These are phyloP conservation scores for Sciurus niger DNA, from an alignment of 2,113 vertebrate species.

Conservation along the genomic window DNA sequence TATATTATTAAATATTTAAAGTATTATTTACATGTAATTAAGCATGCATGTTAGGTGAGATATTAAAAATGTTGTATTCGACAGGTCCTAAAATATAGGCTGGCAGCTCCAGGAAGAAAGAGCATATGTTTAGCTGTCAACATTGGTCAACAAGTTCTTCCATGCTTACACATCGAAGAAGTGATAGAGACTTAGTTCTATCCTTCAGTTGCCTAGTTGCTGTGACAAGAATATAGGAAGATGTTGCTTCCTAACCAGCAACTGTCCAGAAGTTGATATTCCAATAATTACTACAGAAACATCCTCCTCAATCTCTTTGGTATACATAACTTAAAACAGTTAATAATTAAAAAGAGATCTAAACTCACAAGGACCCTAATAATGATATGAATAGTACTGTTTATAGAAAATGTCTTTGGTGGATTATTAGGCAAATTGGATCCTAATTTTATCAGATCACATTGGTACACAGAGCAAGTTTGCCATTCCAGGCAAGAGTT, in stretches of 20 bases:
- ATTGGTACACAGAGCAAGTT: background rate
- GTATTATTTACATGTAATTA: constrained; percentile 14
- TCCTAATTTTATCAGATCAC: background rate
- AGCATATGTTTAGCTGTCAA: background rate
- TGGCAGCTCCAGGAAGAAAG: background rate
- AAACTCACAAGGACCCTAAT: background rate
- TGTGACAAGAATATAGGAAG: constrained; percentile 26
- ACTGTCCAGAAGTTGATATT: background rate
- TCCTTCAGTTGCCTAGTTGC: background rate
- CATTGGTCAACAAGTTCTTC: constrained; percentile 1
- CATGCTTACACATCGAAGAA: background rate
- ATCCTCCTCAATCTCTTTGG: background rate
- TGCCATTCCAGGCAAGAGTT: background rate
- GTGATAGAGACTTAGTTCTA: background rate
- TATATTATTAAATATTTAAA: background rate
- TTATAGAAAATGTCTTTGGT: background rate
- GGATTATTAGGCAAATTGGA: background rate
- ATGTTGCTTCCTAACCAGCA: background rate
- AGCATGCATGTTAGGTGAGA: background rate
- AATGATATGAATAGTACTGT: background rate
- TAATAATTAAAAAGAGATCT: background rate
- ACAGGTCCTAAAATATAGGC: background rate
- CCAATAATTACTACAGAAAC: background rate
- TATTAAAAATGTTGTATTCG: constrained; percentile 22
- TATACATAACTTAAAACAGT: background rate